A percentile compares a stretch with the other conserved stretches of the same genome.
These are phyloP conservation scores for Saccostrea glomerata DNA, from an alignment of 1,140 invertebrate species.

Conservation along the genomic window DNA sequence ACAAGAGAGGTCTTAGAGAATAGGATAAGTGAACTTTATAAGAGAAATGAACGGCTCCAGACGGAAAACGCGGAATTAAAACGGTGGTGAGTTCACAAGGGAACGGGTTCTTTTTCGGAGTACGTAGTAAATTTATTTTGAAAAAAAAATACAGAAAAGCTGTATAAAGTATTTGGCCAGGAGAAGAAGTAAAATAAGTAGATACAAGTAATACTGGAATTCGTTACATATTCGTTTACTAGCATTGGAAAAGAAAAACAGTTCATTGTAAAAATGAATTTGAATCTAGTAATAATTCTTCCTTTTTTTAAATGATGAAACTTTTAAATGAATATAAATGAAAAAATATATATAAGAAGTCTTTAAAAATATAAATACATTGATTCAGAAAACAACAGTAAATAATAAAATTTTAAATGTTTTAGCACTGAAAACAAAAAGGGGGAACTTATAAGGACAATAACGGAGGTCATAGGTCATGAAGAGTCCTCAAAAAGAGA, in stretches of 20 bases:
- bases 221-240: too few relatives aligned
- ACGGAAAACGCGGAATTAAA: constrained; percentile 19
- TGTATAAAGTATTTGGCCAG: too few relatives aligned
- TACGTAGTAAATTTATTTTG: too few relatives aligned
- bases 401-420: neutral
- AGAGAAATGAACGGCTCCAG: constrained; percentile 1
- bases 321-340: too few relatives aligned
- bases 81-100: neutral
- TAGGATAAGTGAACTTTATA: constrained; percentile 22
- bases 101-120: too few relatives aligned
- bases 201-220: too few relatives aligned
- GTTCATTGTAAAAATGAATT: neutral
- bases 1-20: constrained; percentile 39
- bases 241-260: neutral
- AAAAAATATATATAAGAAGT: neutral
- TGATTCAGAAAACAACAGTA: too few relatives aligned
- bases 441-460: neutral
- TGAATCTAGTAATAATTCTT: neutral
- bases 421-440: neutral
- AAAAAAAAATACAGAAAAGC: too few relatives aligned
- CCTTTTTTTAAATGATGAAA: neutral
- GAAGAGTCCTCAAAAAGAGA: constrained; percentile 25
- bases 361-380: too few relatives aligned
- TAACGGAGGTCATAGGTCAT: neutral
- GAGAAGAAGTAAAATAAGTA: too few relatives aligned